Conservation (phyloP, 2,888 invertebrate species). For the Eudasyphora cyanicolor region DNA sequence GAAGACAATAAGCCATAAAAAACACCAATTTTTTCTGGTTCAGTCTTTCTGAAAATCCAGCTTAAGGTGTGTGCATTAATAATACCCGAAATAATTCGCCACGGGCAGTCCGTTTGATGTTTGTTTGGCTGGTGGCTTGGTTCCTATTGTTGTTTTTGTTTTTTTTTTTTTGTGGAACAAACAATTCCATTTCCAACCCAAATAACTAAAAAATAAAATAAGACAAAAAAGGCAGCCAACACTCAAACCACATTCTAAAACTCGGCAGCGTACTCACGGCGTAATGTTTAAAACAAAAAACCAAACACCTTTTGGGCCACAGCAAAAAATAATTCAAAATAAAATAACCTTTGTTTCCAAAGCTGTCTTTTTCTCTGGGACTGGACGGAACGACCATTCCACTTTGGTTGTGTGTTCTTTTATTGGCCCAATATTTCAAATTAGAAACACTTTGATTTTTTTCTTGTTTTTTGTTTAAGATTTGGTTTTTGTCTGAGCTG, state of each 20-base stretch:
- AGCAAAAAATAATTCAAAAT: conserved; percentile 12
- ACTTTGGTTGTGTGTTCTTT: conserved; percentile 37
- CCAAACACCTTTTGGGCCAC: conserved; percentile 60
- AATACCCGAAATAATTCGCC: conserved; percentile 37
- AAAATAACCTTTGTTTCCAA: conserved; percentile 5
- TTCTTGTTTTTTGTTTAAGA: background rate
- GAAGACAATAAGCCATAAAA: conserved; percentile 12
- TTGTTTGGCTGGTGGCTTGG: background rate
- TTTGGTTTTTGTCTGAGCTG: background rate
- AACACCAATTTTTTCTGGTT: background rate
- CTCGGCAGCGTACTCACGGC: background rate
- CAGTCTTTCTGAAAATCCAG: background rate
- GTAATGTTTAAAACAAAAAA: conserved; percentile 28
- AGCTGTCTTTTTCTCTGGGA: too few relatives aligned
- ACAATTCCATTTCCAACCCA: background rate
- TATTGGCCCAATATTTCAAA: conserved; percentile 56
- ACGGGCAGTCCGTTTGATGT: conserved; percentile 23
- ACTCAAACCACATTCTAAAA: background rate
- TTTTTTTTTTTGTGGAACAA: background rate
- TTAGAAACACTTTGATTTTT: conserved; percentile 51
- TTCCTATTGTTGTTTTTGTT: too few relatives aligned
- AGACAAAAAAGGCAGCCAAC: background rate
- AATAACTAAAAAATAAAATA: too few relatives aligned
- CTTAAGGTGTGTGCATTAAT: conserved; percentile 56
- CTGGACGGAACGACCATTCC: background rate